phyloP scores from a whole-genome alignment of 2,113 vertebrate genomes.

The Limnothrissa miodon region DNA sequence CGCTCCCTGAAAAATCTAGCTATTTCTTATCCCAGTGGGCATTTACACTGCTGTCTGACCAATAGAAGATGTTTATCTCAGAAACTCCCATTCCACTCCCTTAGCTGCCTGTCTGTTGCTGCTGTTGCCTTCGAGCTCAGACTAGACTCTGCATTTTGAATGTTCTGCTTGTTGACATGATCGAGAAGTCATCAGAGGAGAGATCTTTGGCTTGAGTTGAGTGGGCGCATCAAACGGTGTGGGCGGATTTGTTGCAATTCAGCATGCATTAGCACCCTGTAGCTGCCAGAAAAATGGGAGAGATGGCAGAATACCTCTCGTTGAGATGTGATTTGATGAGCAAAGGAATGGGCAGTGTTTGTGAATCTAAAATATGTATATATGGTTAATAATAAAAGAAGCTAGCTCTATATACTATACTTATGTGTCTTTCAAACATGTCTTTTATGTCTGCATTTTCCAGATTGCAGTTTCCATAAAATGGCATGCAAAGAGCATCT shows the following conservation, averaged over 20 bases:
- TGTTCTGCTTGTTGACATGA: background rate
- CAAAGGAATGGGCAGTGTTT: background rate
- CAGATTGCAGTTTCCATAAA: background rate
- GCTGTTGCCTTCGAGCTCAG: background rate
- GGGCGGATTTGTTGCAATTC: constrained; percentile 42
- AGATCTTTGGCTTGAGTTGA: constrained; percentile 22
- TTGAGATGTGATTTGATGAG: background rate
- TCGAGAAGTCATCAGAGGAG: background rate
- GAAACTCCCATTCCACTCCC: background rate
- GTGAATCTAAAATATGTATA: background rate
- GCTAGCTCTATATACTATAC: background rate
- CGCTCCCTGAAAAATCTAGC: background rate
- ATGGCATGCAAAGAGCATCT: background rate
- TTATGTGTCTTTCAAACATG: background rate
- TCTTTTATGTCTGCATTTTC: background rate
- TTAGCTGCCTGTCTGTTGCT: background rate
- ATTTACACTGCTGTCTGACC: background rate
- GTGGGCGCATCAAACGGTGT: constrained; percentile 37
- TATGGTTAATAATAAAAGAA: too few species aligned
- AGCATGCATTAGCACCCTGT: constrained; percentile 39
- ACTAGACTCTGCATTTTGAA: background rate
- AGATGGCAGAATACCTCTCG: background rate
- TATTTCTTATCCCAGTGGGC: background rate
- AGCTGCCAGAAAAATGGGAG: background rate
- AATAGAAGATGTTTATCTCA: background rate